phyloP scores from a whole-genome alignment of 2,888 invertebrate species.

The Mimachlamys varia region DNA sequence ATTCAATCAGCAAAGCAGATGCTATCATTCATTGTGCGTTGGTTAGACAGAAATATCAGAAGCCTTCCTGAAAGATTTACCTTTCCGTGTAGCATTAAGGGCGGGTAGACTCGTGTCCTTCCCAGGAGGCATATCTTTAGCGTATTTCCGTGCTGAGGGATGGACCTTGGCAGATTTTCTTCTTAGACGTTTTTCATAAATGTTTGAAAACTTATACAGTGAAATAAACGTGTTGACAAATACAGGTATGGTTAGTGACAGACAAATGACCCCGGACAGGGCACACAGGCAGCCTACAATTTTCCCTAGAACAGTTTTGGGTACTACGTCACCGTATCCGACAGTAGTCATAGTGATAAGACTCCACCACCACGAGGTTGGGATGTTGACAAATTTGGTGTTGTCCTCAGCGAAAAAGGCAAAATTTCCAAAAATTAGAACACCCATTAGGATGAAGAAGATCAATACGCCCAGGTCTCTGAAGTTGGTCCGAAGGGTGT shows the following conservation, averaged over 20 bases:
- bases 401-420: conserved; percentile 56
- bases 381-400: conserved; percentile 50
- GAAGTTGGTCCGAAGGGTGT: conserved; percentile 52
- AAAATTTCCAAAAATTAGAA: conserved; percentile 54
- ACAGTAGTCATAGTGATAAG: conserved; percentile 63
- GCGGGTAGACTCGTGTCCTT: not conserved
- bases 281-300: conserved; percentile 53
- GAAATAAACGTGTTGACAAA: conserved; percentile 65
- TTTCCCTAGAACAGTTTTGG: conserved; percentile 51
- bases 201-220: no score
- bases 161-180: not conserved
- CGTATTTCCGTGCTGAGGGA: not conserved
- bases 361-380: conserved; percentile 59
- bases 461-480: conserved; percentile 53
- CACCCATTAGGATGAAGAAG: conserved; percentile 52
- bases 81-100: not conserved
- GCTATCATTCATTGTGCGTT: not conserved
- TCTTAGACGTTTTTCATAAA: conserved; percentile 38
- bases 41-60: not conserved
- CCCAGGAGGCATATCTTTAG: not conserved
- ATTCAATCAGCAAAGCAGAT: not conserved
- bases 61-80: not conserved
- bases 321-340: conserved; percentile 61
- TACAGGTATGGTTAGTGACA: conserved; percentile 59
- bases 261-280: conserved; percentile 54